Evolutionary conservation across 2,797 vertebrate genomes (phyloP).

Genomic region (Sebastes miniatus): DNA sequence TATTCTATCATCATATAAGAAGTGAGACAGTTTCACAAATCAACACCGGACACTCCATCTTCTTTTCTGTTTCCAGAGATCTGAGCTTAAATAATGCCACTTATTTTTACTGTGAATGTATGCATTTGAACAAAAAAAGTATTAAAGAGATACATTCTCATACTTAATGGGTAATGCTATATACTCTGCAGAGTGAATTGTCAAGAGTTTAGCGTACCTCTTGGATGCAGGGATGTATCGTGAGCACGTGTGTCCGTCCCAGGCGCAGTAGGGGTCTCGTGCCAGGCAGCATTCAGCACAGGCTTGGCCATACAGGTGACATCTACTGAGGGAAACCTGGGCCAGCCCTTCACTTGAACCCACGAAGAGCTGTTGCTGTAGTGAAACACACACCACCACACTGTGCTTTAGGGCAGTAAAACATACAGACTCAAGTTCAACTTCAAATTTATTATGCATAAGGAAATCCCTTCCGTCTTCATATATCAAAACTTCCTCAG

Average conservation of each 20-base stretch:
- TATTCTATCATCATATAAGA: neutral
- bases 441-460: neutral
- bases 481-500: neutral
- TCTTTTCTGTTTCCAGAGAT: neutral
- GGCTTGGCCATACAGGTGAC: slow-evolving; percentile 93
- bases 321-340: slow-evolving; percentile 95
- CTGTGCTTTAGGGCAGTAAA: neutral
- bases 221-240: slow-evolving; percentile 94
- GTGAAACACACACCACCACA: slow-evolving; percentile 57
- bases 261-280: slow-evolving; percentile 97
- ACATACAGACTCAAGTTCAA: neutral
- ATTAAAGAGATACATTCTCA: neutral
- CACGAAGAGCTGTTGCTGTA: slow-evolving; percentile 96
- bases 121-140: neutral
- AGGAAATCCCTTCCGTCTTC: neutral
- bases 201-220: slow-evolving; percentile 78
- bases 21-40: neutral
- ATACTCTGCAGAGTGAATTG: neutral
- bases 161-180: neutral
- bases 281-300: slow-evolving; percentile 98
- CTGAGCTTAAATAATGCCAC: neutral
- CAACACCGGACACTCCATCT: neutral
- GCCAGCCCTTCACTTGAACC: slow-evolving; percentile 91
- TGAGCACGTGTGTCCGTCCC: slow-evolving; percentile 95
- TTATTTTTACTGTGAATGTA: neutral